Percentiles rank a stretch among this genome's conserved stretches.
Evolutionary conservation across 2,113 vertebrate genomes (phyloP).

Genomic region (Perca schrenkii): DNA sequence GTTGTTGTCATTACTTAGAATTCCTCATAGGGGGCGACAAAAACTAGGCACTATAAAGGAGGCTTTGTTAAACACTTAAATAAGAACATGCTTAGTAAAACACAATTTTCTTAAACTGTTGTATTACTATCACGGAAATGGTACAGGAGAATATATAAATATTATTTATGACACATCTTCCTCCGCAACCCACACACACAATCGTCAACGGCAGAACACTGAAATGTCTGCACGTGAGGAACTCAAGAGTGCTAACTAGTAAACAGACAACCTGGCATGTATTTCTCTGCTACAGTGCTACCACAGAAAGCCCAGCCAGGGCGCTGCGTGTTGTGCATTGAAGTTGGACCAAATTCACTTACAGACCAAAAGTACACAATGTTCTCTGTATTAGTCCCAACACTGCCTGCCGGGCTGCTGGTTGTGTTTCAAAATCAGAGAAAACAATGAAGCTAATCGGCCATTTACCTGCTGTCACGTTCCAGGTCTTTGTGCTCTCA

Average conservation of each 20-base stretch:
- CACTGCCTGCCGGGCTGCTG: constrained; percentile 41
- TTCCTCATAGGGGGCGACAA: too few relatives aligned
- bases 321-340: constrained; percentile 8
- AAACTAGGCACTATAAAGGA: neutral
- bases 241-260: constrained; percentile 29
- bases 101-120: neutral
- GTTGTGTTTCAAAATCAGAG: constrained; percentile 28
- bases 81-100: neutral
- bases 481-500: constrained; percentile 2
- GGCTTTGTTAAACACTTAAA: neutral
- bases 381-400: constrained; percentile 33
- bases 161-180: constrained; percentile 1
- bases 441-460: constrained; percentile 42
- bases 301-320: constrained; percentile 34
- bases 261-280: constrained; percentile 51
- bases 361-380: constrained; percentile 37
- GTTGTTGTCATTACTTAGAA: too few relatives aligned
- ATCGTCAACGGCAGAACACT: constrained; percentile 7
- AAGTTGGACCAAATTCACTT: constrained; percentile 36
- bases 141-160: neutral
- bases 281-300: constrained; percentile 19
- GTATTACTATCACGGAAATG: neutral
- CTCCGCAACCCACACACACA: constrained; percentile 10
- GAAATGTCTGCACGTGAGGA: constrained; percentile 29
- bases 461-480: neutral